These are phyloP conservation scores for Diarsia rubi DNA, from an alignment of 2,888 invertebrate genomes.

Conservation along the genomic window DNA sequence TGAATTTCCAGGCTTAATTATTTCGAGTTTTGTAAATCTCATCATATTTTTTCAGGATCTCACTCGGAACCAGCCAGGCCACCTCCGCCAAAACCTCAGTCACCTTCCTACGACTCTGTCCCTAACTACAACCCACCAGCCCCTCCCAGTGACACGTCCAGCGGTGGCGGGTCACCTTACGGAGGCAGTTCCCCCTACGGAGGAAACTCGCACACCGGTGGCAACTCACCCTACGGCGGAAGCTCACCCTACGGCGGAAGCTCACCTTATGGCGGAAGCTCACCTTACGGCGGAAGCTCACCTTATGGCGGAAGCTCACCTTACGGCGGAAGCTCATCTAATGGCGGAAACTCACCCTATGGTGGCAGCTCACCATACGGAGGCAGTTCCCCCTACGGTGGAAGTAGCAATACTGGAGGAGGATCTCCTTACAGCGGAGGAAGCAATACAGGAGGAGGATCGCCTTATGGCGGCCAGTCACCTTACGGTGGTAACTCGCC, in stretches of 20 bases:
- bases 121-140: constrained; percentile 88
- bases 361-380: constrained; percentile 61
- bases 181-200: constrained; percentile 68
- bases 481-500: constrained; percentile 68
- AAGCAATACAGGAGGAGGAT: constrained; percentile 58
- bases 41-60: constrained; percentile 78
- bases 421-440: constrained; percentile 54
- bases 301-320: constrained; percentile 56
- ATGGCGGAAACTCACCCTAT: constrained; percentile 60
- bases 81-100: constrained; percentile 77
- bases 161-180: constrained; percentile 62
- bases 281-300: constrained; percentile 66
- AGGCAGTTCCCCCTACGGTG: constrained; percentile 67
- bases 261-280: constrained; percentile 44
- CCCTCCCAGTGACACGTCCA: constrained; percentile 75
- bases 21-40: background rate
- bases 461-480: constrained; percentile 45
- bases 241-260: constrained; percentile 64
- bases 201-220: constrained; percentile 61
- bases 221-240: constrained; percentile 69
- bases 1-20: background rate
- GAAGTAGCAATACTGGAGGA: constrained; percentile 58
- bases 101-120: constrained; percentile 79
- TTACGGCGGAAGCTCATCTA: constrained; percentile 57
- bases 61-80: constrained; percentile 82